phyloP scores from a whole-genome alignment of 2,888 invertebrate genomes.

The Drosophila prostipennis region DNA sequence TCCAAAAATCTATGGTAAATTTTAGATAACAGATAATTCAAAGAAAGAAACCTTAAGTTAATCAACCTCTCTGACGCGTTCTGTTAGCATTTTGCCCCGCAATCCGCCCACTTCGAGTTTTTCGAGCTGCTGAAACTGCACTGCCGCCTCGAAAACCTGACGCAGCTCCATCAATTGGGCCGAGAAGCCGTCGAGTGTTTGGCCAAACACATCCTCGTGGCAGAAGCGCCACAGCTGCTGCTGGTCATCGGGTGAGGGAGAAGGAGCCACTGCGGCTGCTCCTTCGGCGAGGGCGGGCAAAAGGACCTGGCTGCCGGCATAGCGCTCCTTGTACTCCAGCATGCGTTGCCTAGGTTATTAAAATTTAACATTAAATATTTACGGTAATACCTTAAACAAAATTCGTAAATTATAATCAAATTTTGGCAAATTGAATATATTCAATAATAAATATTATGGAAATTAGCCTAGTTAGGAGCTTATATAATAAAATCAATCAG shows the following conservation, averaged over 20 bases:
- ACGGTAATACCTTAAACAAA: neutral
- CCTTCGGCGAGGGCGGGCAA: conserved; percentile 63
- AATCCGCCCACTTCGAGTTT: conserved; percentile 90
- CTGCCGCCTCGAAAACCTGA: conserved; percentile 90
- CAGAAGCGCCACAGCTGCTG: conserved; percentile 89
- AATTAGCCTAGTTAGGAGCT: neutral
- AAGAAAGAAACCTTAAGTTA: neutral
- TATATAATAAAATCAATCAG: neutral
- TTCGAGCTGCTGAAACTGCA: conserved; percentile 94
- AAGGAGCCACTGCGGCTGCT: conserved; percentile 5
- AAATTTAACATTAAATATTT: neutral
- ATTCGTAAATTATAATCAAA: neutral
- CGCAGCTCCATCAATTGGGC: conserved; percentile 88
- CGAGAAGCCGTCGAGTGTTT: conserved; percentile 87
- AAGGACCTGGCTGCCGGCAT: conserved; percentile 66
- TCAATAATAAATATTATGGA: no score
- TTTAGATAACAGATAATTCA: neutral
- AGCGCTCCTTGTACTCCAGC: conserved; percentile 79
- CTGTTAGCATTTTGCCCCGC: conserved; percentile 80
- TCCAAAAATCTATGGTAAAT: conserved; percentile 64
- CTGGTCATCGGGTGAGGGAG: conserved; percentile 85
- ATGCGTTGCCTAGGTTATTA: conserved; percentile 67
- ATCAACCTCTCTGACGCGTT: conserved; percentile 77
- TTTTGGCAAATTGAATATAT: neutral
- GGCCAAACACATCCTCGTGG: conserved; percentile 89